These are phyloP conservation scores for Drosophila seguyi DNA, from an alignment of 1,140 invertebrate species.

Conservation along the genomic window DNA sequence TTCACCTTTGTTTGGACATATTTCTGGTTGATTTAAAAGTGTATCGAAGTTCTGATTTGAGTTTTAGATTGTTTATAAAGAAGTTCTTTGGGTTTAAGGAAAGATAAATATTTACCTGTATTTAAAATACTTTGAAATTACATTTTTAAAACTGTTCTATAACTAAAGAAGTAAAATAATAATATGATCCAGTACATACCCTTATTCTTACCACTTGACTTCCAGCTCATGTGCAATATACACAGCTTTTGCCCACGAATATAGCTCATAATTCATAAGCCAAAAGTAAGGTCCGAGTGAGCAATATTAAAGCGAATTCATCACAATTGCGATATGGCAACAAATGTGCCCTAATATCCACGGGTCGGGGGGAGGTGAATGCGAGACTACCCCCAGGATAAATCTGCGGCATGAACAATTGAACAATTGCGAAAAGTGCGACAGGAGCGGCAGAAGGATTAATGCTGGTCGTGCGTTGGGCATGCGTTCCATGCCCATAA, in stretches of 20 bases:
- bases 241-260: conserved; percentile 45
- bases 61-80: fast-evolving
- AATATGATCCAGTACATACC: not conserved
- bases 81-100: not conserved
- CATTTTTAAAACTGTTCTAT: too few species aligned
- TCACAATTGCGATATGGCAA: conserved; percentile 66
- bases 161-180: not conserved
- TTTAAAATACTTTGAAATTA: too few species aligned
- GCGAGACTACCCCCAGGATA: conserved; percentile 36
- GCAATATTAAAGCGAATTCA: conserved; percentile 44
- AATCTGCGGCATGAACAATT: conserved; percentile 67
- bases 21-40: not conserved
- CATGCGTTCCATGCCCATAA: conserved; percentile 18
- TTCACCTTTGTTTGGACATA: not conserved
- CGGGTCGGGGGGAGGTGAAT: not conserved
- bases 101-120: too few species aligned
- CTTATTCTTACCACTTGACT: conserved; percentile 63
- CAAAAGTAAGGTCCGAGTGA: not conserved
- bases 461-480: conserved; percentile 71
- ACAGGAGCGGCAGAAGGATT: conserved; percentile 72
- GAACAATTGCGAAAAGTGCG: conserved; percentile 72
- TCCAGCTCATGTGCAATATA: conserved; percentile 43
- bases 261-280: conserved; percentile 69
- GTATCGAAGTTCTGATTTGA: not conserved
- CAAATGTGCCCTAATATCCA: conserved; percentile 65